A percentile compares a stretch with the other conserved stretches of the same genome.
Evolutionary conservation across 2,113 vertebrate species (phyloP).

Genomic region (Brachyhypopomus gauderio): DNA sequence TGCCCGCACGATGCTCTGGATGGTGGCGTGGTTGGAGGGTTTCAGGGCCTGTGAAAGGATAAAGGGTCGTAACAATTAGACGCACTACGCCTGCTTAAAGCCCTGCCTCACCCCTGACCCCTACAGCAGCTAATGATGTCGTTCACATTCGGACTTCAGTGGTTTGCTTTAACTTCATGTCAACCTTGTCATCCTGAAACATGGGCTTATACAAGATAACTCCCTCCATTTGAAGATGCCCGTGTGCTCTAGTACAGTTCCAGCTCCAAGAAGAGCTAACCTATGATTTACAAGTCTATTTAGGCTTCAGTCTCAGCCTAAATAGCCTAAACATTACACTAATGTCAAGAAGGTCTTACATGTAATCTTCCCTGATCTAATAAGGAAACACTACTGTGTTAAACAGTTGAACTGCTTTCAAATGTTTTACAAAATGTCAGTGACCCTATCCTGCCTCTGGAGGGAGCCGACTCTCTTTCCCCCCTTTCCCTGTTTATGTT

Average conservation of each 20-base stretch:
- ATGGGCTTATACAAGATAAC: neutral
- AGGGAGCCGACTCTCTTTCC: slow-evolving; percentile 34
- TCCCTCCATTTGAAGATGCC: neutral
- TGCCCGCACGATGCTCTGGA: slow-evolving; percentile 95
- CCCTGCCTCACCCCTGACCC: neutral
- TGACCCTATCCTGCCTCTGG: slow-evolving; percentile 35
- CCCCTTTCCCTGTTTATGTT: neutral
- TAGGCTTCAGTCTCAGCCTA: neutral
- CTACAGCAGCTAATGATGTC: neutral
- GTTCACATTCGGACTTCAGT: neutral
- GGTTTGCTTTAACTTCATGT: neutral
- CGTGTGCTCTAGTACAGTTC: neutral
- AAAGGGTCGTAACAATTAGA: slow-evolving; percentile 13
- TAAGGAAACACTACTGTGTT: neutral
- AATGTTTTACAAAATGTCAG: neutral
- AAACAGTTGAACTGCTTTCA: neutral
- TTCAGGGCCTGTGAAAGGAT: slow-evolving; percentile 82
- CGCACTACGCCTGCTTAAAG: neutral
- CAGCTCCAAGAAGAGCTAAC: neutral
- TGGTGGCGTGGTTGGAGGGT: slow-evolving; percentile 96
- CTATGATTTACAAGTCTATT: neutral
- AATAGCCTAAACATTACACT: neutral
- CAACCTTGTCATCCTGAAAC: neutral
- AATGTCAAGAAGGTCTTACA: neutral
- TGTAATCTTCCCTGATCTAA: neutral